A percentile compares a stretch with the other conserved stretches of the same genome.
These are phyloP conservation scores for Catocala fraxini DNA, from an alignment of 2,888 invertebrate genomes.

Conservation along the genomic window DNA sequence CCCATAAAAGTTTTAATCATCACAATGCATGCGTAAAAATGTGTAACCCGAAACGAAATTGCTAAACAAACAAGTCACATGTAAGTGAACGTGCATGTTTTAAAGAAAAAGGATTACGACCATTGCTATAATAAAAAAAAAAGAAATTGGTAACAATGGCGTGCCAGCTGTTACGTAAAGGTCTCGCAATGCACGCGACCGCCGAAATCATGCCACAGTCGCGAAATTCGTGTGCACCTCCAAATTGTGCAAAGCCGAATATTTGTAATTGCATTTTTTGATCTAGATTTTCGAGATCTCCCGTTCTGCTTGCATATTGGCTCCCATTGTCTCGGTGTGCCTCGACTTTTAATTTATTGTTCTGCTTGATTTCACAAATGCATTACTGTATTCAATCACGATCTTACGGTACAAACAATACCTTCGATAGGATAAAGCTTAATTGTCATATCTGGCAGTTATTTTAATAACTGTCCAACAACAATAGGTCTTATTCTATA, in stretches of 20 bases:
- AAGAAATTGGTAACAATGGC: constrained; percentile 53
- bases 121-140: constrained; percentile 46
- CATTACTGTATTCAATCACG: constrained; percentile 16
- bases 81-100: constrained; percentile 24
- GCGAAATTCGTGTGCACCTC: constrained; percentile 29
- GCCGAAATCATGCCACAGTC: constrained; percentile 40
- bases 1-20: constrained; percentile 4
- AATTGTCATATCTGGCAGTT: constrained; percentile 33
- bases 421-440: constrained; percentile 23
- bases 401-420: constrained; percentile 23
- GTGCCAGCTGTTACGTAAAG: constrained; percentile 49
- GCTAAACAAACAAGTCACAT: constrained; percentile 12
- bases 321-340: constrained; percentile 17
- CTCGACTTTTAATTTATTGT: constrained; percentile 8
- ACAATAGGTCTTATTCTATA: constrained; percentile 24
- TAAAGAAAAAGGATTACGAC: constrained; percentile 32
- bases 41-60: constrained; percentile 3
- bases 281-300: constrained; percentile 27
- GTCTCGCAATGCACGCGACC: constrained; percentile 39
- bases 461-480: constrained; percentile 26
- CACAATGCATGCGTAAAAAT: neutral
- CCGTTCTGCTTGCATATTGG: constrained; percentile 6
- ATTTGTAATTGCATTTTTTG: constrained; percentile 43
- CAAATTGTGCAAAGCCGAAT: constrained; percentile 29
- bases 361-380: constrained; percentile 2